These are phyloP conservation scores for Pheosia gnoma DNA, from an alignment of 2,888 invertebrate genomes.

Conservation along the genomic window DNA sequence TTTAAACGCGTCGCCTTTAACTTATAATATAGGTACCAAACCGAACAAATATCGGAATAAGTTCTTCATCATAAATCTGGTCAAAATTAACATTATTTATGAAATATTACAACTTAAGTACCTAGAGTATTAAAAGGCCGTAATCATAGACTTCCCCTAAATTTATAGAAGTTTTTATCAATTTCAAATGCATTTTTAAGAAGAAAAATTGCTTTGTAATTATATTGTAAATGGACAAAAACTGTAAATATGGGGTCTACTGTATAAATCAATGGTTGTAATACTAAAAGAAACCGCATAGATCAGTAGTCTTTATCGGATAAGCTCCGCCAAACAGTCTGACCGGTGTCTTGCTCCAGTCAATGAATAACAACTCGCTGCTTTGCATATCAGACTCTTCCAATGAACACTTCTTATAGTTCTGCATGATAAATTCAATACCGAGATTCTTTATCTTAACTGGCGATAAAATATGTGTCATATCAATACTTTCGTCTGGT, in stretches of 20 bases:
- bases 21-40: too few relatives aligned
- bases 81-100: slow-evolving; percentile 2
- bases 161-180: too few relatives aligned
- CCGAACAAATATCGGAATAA: too few relatives aligned
- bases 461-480: slow-evolving; percentile 65
- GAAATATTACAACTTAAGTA: slow-evolving; percentile 4
- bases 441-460: slow-evolving; percentile 62
- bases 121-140: not conserved
- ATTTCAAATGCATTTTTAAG: too few relatives aligned
- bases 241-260: too few relatives aligned
- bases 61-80: not conserved
- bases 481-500: slow-evolving; percentile 66
- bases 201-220: too few relatives aligned
- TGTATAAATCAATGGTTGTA: too few relatives aligned
- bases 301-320: slow-evolving; percentile 82
- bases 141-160: too few relatives aligned
- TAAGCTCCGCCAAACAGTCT: slow-evolving; percentile 87
- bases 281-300: slow-evolving; percentile 83
- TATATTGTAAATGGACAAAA: too few relatives aligned
- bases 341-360: slow-evolving; percentile 87
- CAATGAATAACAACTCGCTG: slow-evolving; percentile 74
- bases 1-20: too few relatives aligned
- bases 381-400: slow-evolving; percentile 56
- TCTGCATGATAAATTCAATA: slow-evolving; percentile 66
- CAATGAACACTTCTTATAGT: slow-evolving; percentile 71